These are phyloP conservation scores for Spea bombifrons DNA, from an alignment of 2,113 vertebrate species.

Conservation along the genomic window DNA sequence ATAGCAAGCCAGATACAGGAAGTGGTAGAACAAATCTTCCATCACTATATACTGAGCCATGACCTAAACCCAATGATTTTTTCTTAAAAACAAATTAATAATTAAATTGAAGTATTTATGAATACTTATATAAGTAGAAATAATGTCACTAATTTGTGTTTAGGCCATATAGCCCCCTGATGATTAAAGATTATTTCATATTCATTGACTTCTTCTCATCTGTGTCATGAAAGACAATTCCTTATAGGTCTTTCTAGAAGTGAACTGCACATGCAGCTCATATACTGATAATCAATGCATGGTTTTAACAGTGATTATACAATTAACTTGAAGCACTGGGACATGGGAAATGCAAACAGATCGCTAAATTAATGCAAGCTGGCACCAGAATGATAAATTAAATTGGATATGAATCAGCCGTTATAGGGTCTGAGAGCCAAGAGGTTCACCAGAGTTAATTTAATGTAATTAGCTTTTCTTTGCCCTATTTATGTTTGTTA, in stretches of 20 bases:
- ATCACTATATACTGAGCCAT: too few relatives aligned
- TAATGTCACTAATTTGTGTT: not conserved
- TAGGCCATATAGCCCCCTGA: not conserved
- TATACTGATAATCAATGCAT: slow-evolving; percentile 30
- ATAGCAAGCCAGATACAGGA: too few relatives aligned
- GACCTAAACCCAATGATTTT: too few relatives aligned
- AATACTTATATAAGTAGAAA: too few relatives aligned
- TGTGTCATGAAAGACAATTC: too few relatives aligned
- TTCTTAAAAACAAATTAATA: too few relatives aligned
- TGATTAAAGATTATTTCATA: too few relatives aligned
- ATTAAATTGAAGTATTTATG: too few relatives aligned
- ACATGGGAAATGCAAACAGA: slow-evolving; percentile 39
- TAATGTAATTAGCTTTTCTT: slow-evolving; percentile 49
- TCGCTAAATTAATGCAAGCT: slow-evolving; percentile 44
- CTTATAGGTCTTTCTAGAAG: not conserved
- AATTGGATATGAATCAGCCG: slow-evolving; percentile 45
- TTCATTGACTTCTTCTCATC: too few relatives aligned
- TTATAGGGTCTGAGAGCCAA: slow-evolving; percentile 43
- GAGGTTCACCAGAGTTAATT: slow-evolving; percentile 40
- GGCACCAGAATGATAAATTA: slow-evolving; percentile 46
- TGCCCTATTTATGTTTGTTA: slow-evolving; percentile 42
- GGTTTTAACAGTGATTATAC: slow-evolving; percentile 35
- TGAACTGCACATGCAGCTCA: not conserved
- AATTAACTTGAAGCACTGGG: slow-evolving; percentile 17
- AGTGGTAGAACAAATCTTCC: too few relatives aligned